Conservation (phyloP, 2,888 invertebrate genomes). For the Liopterus haemorrhoidalis region DNA sequence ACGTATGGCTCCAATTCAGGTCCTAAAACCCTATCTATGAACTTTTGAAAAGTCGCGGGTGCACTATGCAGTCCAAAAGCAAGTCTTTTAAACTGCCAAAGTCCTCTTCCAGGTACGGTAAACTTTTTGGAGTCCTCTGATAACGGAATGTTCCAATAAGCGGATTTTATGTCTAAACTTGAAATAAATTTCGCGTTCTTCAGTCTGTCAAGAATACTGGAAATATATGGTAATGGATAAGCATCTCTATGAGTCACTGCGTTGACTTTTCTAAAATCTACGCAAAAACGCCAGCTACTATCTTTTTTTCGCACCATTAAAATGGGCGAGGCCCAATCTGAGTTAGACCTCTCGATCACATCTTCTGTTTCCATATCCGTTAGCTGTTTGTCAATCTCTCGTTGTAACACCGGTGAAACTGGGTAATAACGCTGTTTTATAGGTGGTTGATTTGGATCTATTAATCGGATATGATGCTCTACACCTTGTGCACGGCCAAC, state of each 20-base stretch:
- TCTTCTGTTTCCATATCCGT: not conserved
- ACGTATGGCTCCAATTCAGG: conserved; percentile 29
- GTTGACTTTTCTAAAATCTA: conserved; percentile 31
- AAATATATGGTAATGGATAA: conserved; percentile 4
- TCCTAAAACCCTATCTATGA: conserved; percentile 31
- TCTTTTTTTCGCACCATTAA: conserved; percentile 25
- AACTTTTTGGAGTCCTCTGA: conserved; percentile 33
- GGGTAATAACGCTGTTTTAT: conserved; percentile 5
- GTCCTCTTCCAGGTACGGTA: conserved; percentile 30
- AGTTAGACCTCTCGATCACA: conserved; percentile 1
- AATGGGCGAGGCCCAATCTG: not conserved
- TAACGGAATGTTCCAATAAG: conserved; percentile 2
- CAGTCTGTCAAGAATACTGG: not conserved
- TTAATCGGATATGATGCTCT: conserved; percentile 4
- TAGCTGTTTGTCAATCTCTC: conserved; percentile 3
- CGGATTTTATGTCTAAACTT: conserved; percentile 3
- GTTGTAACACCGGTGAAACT: not conserved
- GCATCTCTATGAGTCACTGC: conserved; percentile 20
- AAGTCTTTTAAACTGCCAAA: conserved; percentile 33
- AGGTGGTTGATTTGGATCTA: not conserved
- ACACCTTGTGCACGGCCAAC: conserved; percentile 2
- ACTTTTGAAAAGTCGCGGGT: conserved; percentile 30
- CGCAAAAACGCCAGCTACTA: not conserved
- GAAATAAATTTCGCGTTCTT: not conserved
- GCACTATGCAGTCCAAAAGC: conserved; percentile 33